Conservation (phyloP, 2,113 vertebrate species). For the Trematocara zebra region DNA sequence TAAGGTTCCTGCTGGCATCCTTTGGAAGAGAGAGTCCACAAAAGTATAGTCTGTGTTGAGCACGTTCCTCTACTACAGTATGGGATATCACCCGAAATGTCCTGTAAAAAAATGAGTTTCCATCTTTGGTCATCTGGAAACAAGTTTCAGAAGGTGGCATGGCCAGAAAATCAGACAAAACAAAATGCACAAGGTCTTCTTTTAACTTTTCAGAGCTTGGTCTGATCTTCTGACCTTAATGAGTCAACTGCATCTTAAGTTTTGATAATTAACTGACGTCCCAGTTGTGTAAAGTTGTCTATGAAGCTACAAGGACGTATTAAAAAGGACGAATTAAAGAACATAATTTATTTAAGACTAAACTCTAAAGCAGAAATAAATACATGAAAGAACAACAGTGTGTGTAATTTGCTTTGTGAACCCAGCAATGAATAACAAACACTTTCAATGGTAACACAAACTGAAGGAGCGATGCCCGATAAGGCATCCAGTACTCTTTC, state of each 20-base stretch:
- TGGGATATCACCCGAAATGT: background rate
- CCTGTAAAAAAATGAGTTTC: background rate
- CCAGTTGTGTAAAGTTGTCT: background rate
- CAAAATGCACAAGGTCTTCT: background rate
- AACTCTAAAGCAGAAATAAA: conserved; percentile 71
- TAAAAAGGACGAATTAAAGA: conserved; percentile 28
- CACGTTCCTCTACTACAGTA: background rate
- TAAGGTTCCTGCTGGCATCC: background rate
- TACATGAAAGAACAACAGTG: conserved; percentile 55
- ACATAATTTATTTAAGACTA: conserved; percentile 76
- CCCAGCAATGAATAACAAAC: conserved; percentile 48
- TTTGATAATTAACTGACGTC: background rate
- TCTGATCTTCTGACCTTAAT: background rate
- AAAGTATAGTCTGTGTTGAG: background rate
- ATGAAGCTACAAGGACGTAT: background rate
- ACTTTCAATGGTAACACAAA: conserved; percentile 53
- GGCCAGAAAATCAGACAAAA: background rate
- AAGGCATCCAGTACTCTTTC: conserved; percentile 39
- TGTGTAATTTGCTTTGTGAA: conserved; percentile 48
- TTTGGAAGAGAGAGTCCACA: background rate
- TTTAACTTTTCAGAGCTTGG: background rate
- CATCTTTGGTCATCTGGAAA: background rate
- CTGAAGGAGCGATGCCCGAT: conserved; percentile 19
- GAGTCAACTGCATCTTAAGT: background rate
- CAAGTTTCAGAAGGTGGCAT: background rate